Evolutionary conservation across 2,113 vertebrate species (phyloP).

Genomic region (Lynx canadensis): DNA sequence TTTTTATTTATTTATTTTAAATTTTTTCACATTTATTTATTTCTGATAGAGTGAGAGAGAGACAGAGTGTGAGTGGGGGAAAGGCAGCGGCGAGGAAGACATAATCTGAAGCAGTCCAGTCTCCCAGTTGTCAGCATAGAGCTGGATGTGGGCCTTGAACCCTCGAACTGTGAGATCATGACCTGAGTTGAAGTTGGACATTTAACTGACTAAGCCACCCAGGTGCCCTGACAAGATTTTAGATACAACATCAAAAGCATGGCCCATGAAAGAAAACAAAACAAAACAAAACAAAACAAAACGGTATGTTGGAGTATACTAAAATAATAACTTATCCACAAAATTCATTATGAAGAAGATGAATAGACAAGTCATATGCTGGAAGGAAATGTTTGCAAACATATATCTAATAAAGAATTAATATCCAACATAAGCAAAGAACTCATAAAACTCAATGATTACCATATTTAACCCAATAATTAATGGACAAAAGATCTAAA

Average conservation of each 20-base stretch:
- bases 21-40: no score
- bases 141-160: no score
- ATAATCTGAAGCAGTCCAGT: no score
- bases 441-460: not conserved
- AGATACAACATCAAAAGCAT: not conserved
- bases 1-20: no score
- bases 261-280: no score
- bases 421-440: not conserved
- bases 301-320: not conserved
- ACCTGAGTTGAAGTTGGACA: no score
- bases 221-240: not conserved
- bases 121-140: no score
- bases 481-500: not conserved
- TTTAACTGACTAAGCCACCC: no score
- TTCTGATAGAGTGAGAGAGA: no score
- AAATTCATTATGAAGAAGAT: not conserved
- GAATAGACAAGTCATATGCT: not conserved
- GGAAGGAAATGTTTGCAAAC: not conserved
- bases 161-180: no score
- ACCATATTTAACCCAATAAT: not conserved
- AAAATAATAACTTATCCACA: not conserved
- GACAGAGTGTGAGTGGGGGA: no score
- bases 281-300: not conserved
- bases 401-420: not conserved
- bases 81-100: no score